Conservation (phyloP, 2,888 invertebrate genomes). For the Apamea sordens region DNA sequence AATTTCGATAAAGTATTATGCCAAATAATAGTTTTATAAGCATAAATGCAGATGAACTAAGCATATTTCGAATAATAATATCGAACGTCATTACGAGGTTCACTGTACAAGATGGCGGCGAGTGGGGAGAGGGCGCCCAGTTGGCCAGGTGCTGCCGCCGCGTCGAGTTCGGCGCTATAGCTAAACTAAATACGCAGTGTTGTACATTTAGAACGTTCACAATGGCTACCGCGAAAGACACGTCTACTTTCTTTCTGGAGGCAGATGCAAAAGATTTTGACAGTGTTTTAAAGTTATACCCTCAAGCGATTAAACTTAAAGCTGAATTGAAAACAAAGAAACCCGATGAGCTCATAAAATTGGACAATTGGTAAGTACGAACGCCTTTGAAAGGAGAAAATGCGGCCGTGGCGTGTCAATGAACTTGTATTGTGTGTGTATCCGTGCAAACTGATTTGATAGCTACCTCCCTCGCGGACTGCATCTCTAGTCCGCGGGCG, state of each 20-base stretch:
- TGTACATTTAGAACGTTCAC: constrained; percentile 91
- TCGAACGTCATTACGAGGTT: constrained; percentile 88
- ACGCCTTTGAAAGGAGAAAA: constrained; percentile 90
- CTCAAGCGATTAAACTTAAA: constrained; percentile 97
- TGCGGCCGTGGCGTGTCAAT: constrained; percentile 91
- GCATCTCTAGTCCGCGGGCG: constrained; percentile 91
- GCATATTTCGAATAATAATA: constrained; percentile 85
- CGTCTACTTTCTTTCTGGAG: constrained; percentile 97
- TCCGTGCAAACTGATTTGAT: constrained; percentile 91
- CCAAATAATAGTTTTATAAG: constrained; percentile 63
- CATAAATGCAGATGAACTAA: constrained; percentile 75
- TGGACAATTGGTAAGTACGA: constrained; percentile 97
- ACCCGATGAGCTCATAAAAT: constrained; percentile 97
- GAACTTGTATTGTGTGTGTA: constrained; percentile 91
- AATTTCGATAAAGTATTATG: constrained; percentile 54
- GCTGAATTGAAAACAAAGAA: constrained; percentile 97
- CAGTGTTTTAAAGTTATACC: constrained; percentile 97
- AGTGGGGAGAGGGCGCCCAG: constrained; percentile 90
- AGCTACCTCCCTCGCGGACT: constrained; percentile 92
- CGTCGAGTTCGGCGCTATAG: constrained; percentile 91
- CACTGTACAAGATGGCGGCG: constrained; percentile 88
- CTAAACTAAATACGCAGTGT: constrained; percentile 90
- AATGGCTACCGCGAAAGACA: constrained; percentile 97
- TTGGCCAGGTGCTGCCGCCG: constrained; percentile 91
- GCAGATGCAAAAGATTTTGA: constrained; percentile 96